These are phyloP conservation scores for Mactromeris polynyma DNA, from an alignment of 2,888 invertebrate genomes.

Conservation along the genomic window DNA sequence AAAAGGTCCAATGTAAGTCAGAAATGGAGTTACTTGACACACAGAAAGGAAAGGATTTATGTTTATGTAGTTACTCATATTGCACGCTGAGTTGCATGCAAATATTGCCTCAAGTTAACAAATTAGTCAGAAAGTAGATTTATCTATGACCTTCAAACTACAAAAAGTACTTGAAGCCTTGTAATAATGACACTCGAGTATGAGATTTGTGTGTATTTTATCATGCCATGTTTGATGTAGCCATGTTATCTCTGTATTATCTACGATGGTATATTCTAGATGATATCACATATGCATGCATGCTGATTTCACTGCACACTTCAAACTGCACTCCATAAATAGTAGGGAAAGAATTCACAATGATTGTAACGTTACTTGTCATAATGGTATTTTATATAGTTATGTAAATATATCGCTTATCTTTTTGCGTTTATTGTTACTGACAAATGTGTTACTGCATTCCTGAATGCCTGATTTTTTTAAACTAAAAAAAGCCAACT, in stretches of 20 bases:
- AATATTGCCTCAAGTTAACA: too few species aligned
- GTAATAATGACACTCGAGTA: too few species aligned
- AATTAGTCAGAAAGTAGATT: too few species aligned
- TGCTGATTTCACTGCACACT: background rate
- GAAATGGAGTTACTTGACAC: too few species aligned
- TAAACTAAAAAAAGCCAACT: background rate
- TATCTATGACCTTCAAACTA: too few species aligned
- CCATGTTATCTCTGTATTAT: background rate
- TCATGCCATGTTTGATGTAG: background rate
- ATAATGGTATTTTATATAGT: background rate
- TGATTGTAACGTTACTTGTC: background rate
- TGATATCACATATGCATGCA: background rate
- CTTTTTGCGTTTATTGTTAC: constrained; percentile 3
- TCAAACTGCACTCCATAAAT: background rate
- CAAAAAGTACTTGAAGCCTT: too few species aligned
- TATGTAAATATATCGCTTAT: background rate
- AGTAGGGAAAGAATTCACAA: background rate
- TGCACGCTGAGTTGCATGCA: too few species aligned
- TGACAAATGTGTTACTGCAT: background rate
- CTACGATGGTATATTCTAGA: background rate
- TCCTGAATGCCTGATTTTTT: background rate
- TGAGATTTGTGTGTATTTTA: background rate
- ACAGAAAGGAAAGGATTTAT: too few species aligned
- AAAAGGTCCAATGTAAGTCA: too few species aligned
- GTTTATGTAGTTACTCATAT: too few species aligned